Evolutionary conservation across 1,140 invertebrate genomes (phyloP).

Genomic region (Brachionus plicatilis): DNA sequence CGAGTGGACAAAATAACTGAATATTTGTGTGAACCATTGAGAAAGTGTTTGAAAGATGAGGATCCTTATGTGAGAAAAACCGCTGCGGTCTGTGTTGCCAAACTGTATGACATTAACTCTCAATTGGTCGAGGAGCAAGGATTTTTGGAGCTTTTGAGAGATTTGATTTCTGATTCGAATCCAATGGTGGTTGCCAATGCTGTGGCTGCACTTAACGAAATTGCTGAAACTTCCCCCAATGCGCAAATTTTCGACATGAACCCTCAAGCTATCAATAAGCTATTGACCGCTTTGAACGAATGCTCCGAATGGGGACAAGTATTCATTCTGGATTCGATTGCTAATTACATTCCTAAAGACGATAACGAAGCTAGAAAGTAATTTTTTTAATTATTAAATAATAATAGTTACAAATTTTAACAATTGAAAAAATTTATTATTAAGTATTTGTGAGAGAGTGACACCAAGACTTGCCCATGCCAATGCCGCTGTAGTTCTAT

Average conservation of each 20-base stretch:
- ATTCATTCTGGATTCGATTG: slow-evolving; percentile 94
- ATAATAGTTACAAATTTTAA: not conserved
- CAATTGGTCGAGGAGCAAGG: slow-evolving; percentile 95
- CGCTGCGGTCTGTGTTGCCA: slow-evolving; percentile 97
- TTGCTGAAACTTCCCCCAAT: slow-evolving; percentile 90
- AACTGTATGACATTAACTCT: slow-evolving; percentile 96
- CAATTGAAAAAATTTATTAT: not conserved
- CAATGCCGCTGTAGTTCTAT: slow-evolving; percentile 97
- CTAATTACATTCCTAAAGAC: slow-evolving; percentile 94
- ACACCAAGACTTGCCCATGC: slow-evolving; percentile 95
- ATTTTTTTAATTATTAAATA: not conserved
- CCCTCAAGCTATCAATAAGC: slow-evolving; percentile 92
- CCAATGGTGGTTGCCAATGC: slow-evolving; percentile 99
- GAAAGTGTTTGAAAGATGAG: slow-evolving; percentile 93
- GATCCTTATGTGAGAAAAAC: slow-evolving; percentile 99
- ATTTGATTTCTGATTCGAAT: slow-evolving; percentile 95
- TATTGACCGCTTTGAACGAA: slow-evolving; percentile 94
- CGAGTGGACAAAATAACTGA: slow-evolving; percentile 99
- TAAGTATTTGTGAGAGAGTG: slow-evolving; percentile 86
- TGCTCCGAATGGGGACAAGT: slow-evolving; percentile 99
- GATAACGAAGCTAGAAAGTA: slow-evolving; percentile 90
- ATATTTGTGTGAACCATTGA: slow-evolving; percentile 94
- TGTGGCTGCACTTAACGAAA: slow-evolving; percentile 95
- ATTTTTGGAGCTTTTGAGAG: slow-evolving; percentile 92
- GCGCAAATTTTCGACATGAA: slow-evolving; percentile 92